phyloP scores from a whole-genome alignment of 2,888 invertebrate genomes.

The Sphaeridia pumilis region DNA sequence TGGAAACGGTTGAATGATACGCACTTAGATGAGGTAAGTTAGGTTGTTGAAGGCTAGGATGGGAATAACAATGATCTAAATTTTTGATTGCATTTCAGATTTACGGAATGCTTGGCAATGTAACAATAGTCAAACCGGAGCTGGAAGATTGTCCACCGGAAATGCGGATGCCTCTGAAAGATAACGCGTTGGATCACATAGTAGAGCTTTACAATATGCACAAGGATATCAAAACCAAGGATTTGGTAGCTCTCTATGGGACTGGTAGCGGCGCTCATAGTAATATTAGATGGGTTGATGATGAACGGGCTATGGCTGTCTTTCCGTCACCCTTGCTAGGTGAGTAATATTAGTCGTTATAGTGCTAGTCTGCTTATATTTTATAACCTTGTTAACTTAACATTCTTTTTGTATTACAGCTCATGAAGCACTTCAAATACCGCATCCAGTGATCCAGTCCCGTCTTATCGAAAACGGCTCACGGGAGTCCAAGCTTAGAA shows the following conservation, averaged over 20 bases:
- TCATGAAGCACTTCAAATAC: constrained; percentile 8
- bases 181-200: constrained; percentile 11
- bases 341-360: too few relatives aligned
- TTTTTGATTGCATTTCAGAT: constrained; percentile 8
- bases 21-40: constrained; percentile 15
- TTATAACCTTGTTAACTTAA: not conserved
- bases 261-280: constrained; percentile 2
- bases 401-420: too few relatives aligned
- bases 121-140: constrained; percentile 14
- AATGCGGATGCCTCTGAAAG: constrained; percentile 8
- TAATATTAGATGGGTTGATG: constrained; percentile 13
- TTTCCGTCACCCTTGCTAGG: constrained; percentile 11
- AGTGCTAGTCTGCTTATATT: too few relatives aligned
- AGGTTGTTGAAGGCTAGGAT: too few relatives aligned
- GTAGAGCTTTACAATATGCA: constrained; percentile 15
- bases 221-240: constrained; percentile 11
- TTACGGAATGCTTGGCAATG: constrained; percentile 9
- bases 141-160: constrained; percentile 2
- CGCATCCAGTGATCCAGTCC: constrained; percentile 12
- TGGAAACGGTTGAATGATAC: constrained; percentile 10
- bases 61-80: too few relatives aligned
- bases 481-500: constrained; percentile 6
- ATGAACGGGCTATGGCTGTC: constrained; percentile 7
- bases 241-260: constrained; percentile 3
- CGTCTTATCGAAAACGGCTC: constrained; percentile 9